Base-by-base conservation (phyloP, 2,888 invertebrate genomes). In the Carabus problematicus region DNA sequence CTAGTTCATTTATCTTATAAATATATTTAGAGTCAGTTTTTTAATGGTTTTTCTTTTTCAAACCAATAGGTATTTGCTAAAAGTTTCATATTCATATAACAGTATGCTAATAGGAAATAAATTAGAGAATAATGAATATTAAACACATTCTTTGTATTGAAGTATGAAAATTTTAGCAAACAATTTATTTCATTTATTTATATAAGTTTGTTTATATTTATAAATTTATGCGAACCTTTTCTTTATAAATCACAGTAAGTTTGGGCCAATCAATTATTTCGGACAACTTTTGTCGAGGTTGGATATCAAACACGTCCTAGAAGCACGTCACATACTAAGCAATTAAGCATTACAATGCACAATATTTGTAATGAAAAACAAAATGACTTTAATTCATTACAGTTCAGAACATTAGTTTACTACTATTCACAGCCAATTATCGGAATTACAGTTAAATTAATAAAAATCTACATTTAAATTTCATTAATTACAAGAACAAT, bases 261-360 rank as follows among this genome's bases (percentile, higher is more conserved):
- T 82, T 87, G 79, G 92, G 92, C 91, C 91, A 92, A 85, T 92
- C 89, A 82, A 92, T 89, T 80, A 91, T 82, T 84, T 89, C 89
- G 80, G 85, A 85, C 75, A 89, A 85, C 83, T 88, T 87, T 84
- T 87, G 87, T 77, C 88, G 86, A 84, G 89, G 87, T 83, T 85
- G 85, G 83, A 87, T 88, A 79, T 87, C 85, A 86, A 87, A 88
- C 81, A 89, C 83, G 80, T 86, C 88, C 89, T 89, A 87, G 82
- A 86, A 86, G 84, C 82, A 82, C 11, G 66, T 70, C 60, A 69
- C 61, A 55, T 61, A 69, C 62, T 69, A 69, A 69, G 68, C 68
- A 62, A 66, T 45, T 47, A 42, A 69, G 68, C 68, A 69, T 69
- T 68, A 68, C 59, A 61, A 47, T 47, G 61, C 61, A 61, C 67